These are phyloP conservation scores for Agrotis clavis DNA, from an alignment of 2,888 invertebrate genomes.

Conservation along the genomic window DNA sequence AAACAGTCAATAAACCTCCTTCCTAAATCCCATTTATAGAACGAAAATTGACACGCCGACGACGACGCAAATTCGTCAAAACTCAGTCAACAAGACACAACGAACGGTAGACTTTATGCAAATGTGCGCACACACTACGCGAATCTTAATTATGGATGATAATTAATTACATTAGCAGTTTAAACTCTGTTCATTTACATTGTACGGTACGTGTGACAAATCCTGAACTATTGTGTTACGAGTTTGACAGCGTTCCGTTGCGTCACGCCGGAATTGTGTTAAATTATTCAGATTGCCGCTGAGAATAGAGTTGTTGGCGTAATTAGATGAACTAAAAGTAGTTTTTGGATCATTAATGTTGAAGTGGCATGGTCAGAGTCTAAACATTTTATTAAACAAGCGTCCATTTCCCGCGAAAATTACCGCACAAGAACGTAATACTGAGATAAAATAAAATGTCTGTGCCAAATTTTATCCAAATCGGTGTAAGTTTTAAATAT, in stretches of 20 bases:
- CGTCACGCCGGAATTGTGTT: constrained; percentile 50
- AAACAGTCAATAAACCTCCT: constrained; percentile 24
- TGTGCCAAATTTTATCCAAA: too few relatives aligned
- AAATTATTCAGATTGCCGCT: constrained; percentile 58
- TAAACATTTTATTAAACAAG: not conserved
- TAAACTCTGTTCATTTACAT: constrained; percentile 70
- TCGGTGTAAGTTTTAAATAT: not conserved
- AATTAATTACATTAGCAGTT: constrained; percentile 75
- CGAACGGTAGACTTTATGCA: constrained; percentile 55
- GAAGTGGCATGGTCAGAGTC: not conserved
- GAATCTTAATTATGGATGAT: constrained; percentile 75
- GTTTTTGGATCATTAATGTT: constrained; percentile 19
- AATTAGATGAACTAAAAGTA: constrained; percentile 35
- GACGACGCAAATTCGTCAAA: constrained; percentile 51
- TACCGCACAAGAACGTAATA: too few relatives aligned
- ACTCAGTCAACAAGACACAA: constrained; percentile 49
- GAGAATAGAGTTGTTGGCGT: constrained; percentile 39
- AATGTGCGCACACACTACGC: constrained; percentile 65
- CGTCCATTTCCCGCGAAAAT: too few relatives aligned
- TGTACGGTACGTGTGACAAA: constrained; percentile 53
- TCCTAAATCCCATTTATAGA: constrained; percentile 17
- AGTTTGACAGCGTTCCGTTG: constrained; percentile 48
- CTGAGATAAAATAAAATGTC: too few relatives aligned
- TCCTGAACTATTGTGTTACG: constrained; percentile 59
- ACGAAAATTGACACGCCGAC: constrained; percentile 28